Evolutionary conservation across 2,888 invertebrate genomes (phyloP).

Genomic region (Tenthredo scrophulariae): DNA sequence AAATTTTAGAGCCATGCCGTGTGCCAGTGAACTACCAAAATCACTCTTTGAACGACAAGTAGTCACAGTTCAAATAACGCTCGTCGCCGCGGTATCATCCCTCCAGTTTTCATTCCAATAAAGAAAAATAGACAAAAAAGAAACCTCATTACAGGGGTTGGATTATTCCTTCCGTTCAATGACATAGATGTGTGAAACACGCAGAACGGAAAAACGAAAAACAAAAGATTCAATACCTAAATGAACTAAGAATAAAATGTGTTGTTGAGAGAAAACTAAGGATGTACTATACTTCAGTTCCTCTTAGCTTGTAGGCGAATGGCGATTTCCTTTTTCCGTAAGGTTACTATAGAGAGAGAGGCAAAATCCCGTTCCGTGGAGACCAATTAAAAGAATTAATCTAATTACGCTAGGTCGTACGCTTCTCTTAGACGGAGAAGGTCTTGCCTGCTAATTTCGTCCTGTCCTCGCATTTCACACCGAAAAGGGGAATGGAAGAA

Average conservation of each 20-base stretch:
- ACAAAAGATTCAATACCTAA: too few species aligned
- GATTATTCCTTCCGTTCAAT: neutral
- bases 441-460: constrained; percentile 37
- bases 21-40: constrained; percentile 20
- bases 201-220: too few species aligned
- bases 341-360: neutral
- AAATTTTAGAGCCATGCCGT: constrained; percentile 16
- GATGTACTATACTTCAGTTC: neutral
- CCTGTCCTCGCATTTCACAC: constrained; percentile 27
- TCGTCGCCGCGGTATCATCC: neutral
- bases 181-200: too few species aligned
- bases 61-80: constrained; percentile 11
- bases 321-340: neutral
- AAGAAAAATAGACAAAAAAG: too few species aligned
- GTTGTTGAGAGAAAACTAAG: neutral
- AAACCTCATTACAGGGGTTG: too few species aligned
- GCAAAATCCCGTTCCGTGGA: constrained; percentile 14
- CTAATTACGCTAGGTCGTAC: constrained; percentile 45
- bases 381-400: constrained; percentile 45
- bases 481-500: constrained; percentile 24
- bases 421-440: constrained; percentile 37
- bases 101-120: neutral
- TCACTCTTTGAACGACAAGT: neutral
- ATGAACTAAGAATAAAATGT: neutral
- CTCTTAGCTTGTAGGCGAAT: neutral